Conservation (phyloP, 2,113 vertebrate species). For the Alethe diademata region DNA sequence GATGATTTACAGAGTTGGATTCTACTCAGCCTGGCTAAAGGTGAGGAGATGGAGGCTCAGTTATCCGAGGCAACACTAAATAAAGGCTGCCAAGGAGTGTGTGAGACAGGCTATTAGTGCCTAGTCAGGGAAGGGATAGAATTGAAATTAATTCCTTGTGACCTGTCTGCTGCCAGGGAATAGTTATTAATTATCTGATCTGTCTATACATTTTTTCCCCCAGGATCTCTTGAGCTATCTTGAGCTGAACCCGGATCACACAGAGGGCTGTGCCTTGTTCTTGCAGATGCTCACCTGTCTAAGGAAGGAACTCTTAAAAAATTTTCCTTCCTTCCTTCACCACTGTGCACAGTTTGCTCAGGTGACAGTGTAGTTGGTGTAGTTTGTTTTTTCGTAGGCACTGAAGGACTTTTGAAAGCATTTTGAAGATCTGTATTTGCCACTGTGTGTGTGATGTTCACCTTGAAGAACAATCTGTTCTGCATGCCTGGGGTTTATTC, state of each 20-base stretch:
- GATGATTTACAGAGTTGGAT: conserved; percentile 28
- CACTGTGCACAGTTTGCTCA: neutral
- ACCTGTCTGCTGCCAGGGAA: neutral
- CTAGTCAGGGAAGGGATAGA: neutral
- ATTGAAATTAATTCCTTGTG: neutral
- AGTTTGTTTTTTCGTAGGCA: neutral
- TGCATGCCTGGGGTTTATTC: neutral
- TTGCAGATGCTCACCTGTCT: neutral
- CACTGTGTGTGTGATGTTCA: neutral
- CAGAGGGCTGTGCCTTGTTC: neutral
- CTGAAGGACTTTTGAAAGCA: neutral
- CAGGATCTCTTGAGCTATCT: neutral
- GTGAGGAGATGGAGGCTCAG: neutral
- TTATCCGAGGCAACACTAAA: neutral
- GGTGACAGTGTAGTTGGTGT: neutral
- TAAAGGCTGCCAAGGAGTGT: neutral
- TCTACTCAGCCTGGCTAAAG: neutral
- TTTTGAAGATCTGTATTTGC: neutral
- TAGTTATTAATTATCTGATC: neutral
- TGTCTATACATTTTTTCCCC: neutral
- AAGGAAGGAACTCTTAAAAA: neutral
- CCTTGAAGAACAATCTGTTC: neutral
- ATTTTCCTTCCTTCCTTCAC: neutral
- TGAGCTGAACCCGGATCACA: neutral
- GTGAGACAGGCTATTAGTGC: neutral